Base-by-base conservation (phyloP, 64 coral and sea anemone genomes). In the Orbicella faveolata region DNA sequence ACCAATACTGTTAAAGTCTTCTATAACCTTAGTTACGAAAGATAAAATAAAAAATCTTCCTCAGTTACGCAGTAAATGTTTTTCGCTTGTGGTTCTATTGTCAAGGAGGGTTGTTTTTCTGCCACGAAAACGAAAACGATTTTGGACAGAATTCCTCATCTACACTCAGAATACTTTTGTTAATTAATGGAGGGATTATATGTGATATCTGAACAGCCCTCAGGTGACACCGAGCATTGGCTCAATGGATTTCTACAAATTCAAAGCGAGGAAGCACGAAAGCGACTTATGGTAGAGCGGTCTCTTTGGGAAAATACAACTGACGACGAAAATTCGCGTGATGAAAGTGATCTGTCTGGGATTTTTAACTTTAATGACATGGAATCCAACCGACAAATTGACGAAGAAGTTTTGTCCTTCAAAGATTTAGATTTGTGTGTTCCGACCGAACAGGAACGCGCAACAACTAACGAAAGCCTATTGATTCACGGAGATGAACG, bases 321-420 rank as follows among this genome's bases (percentile, higher is more conserved):
- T 48, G 37, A 85, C 37, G 39, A 68, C 65, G 82, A 72, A 52
- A 70, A 72, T 53, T 52, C 16, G 13, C 20, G n/a, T 23, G 82
- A 85, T 25, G 82, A 85, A 70, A 39, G 67, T 52, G 65, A 85
- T 36, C 13, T 85, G 65, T 33, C 82, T 13, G 82, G 36, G 48
- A 85, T 85, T 9, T 85, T 85, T 20, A 85, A 85, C 63, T 85
- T 85, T 52, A 85, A 21, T 33, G 41, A 85, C 20, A 39, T 52
- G 17, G 82, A 85, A 33, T 72, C 39, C 35, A 52, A 52, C 3
- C 21, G 34, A 72, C 14, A 52, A 8, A 25, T 23, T 30, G 65
- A 37, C 19, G 17, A 83, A 63, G 79, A 36, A 66, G 33, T 61
- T 59, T 66, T 39, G 79, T 64, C 79, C 35, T 78, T 13, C 11